Percentiles rank a stretch among this genome's conserved stretches.
Evolutionary conservation across 2,797 vertebrate species (phyloP).

Genomic region (Threskiornis aethiopicus): DNA sequence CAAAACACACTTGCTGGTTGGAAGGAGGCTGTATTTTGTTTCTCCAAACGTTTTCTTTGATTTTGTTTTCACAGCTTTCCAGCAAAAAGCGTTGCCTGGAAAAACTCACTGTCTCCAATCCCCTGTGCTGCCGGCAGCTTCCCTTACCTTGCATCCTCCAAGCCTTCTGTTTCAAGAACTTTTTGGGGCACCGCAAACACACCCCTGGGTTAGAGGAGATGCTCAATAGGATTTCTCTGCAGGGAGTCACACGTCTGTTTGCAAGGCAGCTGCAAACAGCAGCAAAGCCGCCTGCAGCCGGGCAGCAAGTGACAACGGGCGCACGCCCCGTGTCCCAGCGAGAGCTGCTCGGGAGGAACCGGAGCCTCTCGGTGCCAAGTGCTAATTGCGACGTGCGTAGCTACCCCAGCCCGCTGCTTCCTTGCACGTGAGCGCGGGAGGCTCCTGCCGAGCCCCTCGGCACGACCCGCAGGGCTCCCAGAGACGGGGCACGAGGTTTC

Average conservation of each 20-base stretch:
- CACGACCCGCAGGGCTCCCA: background rate
- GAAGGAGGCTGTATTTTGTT: background rate
- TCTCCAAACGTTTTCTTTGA: background rate
- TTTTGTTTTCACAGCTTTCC: background rate
- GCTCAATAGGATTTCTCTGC: background rate
- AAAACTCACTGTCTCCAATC: background rate
- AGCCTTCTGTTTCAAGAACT: background rate
- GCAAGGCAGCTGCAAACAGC: background rate
- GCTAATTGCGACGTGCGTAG: background rate
- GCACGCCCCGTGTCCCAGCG: background rate
- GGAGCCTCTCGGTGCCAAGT: background rate
- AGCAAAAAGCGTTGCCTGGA: background rate
- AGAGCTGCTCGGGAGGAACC: background rate
- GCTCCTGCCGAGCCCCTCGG: background rate
- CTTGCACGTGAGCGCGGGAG: fast-evolving
- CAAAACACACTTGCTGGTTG: background rate
- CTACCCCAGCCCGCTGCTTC: background rate
- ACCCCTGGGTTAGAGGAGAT: background rate
- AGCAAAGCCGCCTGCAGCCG: background rate
- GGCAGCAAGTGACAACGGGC: background rate
- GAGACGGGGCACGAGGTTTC: fast-evolving
- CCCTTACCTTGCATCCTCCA: background rate
- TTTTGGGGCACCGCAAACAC: background rate
- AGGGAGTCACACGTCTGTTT: background rate
- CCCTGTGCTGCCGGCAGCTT: background rate